Percentiles rank a stretch among this genome's conserved stretches.
Evolutionary conservation across 2,113 vertebrate species (phyloP).

Genomic region (Progne subis): DNA sequence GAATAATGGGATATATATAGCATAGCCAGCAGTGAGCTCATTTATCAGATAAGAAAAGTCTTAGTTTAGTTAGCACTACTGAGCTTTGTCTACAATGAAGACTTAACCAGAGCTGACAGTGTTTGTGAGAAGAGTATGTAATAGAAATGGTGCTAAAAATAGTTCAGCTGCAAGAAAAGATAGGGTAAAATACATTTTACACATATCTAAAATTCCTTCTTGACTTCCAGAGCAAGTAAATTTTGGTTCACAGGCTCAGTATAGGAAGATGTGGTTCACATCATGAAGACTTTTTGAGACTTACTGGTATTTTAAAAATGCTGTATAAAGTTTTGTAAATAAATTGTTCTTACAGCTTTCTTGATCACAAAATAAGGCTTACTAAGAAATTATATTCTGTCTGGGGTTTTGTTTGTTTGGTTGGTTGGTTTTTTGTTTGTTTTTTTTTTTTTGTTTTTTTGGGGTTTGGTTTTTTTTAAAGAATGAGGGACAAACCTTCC

Average conservation of each 20-base stretch:
- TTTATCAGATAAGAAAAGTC: not conserved
- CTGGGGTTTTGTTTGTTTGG: not conserved
- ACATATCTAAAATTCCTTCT: not conserved
- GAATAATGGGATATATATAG: not conserved
- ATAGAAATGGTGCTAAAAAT: not conserved
- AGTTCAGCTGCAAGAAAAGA: not conserved
- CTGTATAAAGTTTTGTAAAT: not conserved
- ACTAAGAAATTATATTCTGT: not conserved
- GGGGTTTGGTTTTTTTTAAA: not conserved
- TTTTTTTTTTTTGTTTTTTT: too few species aligned
- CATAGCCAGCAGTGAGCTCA: not conserved
- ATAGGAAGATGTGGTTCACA: not conserved
- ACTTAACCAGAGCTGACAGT: not conserved
- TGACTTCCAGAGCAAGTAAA: not conserved
- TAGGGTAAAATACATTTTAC: not conserved
- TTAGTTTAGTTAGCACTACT: not conserved
- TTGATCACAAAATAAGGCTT: not conserved
- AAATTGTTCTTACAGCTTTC: not conserved
- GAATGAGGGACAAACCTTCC: not conserved
- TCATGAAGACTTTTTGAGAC: not conserved
- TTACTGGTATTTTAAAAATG: not conserved
- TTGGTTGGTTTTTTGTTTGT: too few species aligned
- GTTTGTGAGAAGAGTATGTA: not conserved
- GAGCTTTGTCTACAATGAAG: not conserved
- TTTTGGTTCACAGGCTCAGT: not conserved